phyloP scores from a whole-genome alignment of 2,797 vertebrate genomes.

The Dicrostonyx torquatus region DNA sequence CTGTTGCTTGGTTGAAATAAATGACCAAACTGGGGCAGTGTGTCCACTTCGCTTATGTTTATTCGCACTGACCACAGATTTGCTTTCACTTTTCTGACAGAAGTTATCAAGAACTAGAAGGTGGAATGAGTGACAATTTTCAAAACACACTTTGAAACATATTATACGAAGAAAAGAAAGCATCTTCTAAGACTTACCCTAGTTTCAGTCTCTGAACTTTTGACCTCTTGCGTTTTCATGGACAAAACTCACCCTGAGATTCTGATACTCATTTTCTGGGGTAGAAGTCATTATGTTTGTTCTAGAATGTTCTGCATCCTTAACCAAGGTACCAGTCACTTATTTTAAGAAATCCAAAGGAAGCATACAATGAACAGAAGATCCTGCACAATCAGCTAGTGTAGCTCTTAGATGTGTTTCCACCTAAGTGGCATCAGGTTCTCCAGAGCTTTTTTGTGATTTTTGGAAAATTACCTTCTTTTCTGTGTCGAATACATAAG shows the following conservation, averaged over 20 bases:
- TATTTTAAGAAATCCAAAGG: neutral
- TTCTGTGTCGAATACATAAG: neutral
- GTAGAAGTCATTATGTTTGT: neutral
- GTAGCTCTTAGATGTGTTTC: neutral
- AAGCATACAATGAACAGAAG: neutral
- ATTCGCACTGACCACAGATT: neutral
- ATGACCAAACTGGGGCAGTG: neutral
- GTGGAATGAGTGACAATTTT: neutral
- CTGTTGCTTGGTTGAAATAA: neutral
- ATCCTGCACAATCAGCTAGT: neutral
- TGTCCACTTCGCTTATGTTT: neutral
- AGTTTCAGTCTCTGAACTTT: neutral
- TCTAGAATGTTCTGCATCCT: neutral
- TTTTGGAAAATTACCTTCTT: neutral
- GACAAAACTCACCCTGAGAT: neutral
- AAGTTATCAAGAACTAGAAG: neutral
- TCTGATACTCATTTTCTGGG: neutral
- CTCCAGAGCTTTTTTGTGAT: neutral
- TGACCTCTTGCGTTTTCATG: neutral
- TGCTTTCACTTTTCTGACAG: neutral
- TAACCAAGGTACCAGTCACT: neutral
- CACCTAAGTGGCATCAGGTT: neutral
- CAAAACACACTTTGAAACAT: neutral
- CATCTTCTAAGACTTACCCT: neutral
- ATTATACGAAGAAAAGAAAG: neutral